Evolutionary conservation across 2,888 invertebrate genomes (phyloP).

Genomic region (Cataglyphis livida): DNA sequence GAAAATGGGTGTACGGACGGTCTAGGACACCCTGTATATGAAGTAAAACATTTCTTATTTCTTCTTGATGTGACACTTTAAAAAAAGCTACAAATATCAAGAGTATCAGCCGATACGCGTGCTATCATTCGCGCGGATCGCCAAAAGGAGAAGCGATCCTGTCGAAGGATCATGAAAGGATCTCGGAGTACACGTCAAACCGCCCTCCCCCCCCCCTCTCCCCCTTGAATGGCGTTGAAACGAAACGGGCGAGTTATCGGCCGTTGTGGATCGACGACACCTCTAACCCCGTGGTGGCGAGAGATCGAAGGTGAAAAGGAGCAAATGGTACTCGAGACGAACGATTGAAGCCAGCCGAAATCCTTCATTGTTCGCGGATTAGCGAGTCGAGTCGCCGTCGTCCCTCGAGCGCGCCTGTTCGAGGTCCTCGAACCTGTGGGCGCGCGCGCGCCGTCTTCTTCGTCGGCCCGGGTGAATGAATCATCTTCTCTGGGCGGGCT

Average conservation of each 20-base stretch:
- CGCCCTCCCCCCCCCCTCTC: too few relatives aligned
- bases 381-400: constrained; percentile 73
- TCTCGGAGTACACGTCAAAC: constrained; percentile 9
- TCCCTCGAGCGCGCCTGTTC: constrained; percentile 54
- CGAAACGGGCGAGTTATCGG: constrained; percentile 45
- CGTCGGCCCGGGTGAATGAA: constrained; percentile 67
- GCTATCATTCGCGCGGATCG: neutral
- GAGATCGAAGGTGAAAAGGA: constrained; percentile 61
- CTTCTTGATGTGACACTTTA: neutral
- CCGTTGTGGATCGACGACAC: constrained; percentile 47
- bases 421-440: constrained; percentile 57
- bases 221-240: neutral
- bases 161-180: constrained; percentile 30
- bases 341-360: constrained; percentile 67
- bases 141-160: constrained; percentile 27
- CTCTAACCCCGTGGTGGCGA: constrained; percentile 48
- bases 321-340: constrained; percentile 71
- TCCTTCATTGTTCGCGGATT: constrained; percentile 81
- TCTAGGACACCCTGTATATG: too few relatives aligned
- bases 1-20: too few relatives aligned
- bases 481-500: constrained; percentile 62
- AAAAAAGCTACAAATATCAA: neutral
- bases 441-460: constrained; percentile 41
- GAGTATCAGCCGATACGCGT: neutral
- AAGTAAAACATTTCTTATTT: neutral